A percentile compares a stretch with the other conserved stretches of the same genome.
Conservation (phyloP, 2,113 vertebrate species). For the Synodontis membranacea region DNA sequence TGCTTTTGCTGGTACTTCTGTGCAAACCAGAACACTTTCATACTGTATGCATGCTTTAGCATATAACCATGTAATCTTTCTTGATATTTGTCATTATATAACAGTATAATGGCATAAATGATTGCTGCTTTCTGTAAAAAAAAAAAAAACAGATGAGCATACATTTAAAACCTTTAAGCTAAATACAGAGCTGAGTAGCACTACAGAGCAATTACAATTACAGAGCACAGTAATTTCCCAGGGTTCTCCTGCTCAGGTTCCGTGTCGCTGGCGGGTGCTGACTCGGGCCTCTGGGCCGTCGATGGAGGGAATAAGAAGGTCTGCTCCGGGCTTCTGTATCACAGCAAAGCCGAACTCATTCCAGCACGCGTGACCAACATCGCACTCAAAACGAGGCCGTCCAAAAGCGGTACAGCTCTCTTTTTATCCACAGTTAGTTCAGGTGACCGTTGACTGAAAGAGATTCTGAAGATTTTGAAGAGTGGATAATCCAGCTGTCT, state of each 20-base stretch:
- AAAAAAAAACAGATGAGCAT: not conserved
- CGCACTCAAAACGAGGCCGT: constrained; percentile 73
- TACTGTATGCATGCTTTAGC: not conserved
- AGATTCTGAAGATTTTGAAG: not conserved
- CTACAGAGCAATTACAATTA: too few relatives aligned
- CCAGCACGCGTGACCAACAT: constrained; percentile 78
- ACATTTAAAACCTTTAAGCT: not conserved
- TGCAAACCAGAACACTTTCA: not conserved
- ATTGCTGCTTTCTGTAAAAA: not conserved
- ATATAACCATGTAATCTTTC: not conserved
- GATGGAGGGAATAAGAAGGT: constrained; percentile 90
- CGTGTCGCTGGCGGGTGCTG: constrained; percentile 75
- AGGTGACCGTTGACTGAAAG: not conserved
- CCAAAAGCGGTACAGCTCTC: constrained; percentile 68
- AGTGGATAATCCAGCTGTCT: not conserved
- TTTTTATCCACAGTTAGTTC: not conserved
- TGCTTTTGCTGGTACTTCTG: constrained; percentile 82
- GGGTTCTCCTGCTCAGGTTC: constrained; percentile 70
- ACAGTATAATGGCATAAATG: too few relatives aligned
- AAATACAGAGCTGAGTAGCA: not conserved
- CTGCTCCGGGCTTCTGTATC: constrained; percentile 81
- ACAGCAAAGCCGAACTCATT: constrained; percentile 84
- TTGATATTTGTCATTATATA: not conserved
- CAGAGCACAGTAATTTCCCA: not conserved
- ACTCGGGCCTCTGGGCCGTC: constrained; percentile 85